Evolutionary conservation across 2,888 invertebrate genomes (phyloP), one percentile per base, ranked within the genome.

Genomic region (Crematogaster levior): DNA sequence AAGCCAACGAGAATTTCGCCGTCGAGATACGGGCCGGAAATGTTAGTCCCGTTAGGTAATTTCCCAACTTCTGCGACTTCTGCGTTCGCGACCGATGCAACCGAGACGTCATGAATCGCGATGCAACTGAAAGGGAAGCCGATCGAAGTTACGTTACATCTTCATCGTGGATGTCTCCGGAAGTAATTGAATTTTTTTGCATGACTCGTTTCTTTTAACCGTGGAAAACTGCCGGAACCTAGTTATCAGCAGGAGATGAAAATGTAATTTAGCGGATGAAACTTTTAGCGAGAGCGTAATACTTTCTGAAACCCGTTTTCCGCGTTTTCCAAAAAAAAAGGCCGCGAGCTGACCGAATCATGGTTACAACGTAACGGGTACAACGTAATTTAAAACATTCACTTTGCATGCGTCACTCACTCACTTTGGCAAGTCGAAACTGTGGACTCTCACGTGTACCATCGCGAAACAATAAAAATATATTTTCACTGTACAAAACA

Each of bases 331-430:
- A 6, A 37, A 51, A 53, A 77, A 40, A 77, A 18, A 18, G 18
- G 53, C 18, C 21, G 24, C 27, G 40, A 30, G 30, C 68, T 66
- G 63, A 68, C 66, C 40, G 40, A 77, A 66, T 77, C 68, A 66
- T 56, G 53, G 30, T 68, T 56, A n/a, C n/a, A n/a, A n/a, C n/a
- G n/a, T n/a, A 77, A 53, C 53, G 21, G 30, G 18, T 27, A 40
- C 66, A 60, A 63, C 18, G 77, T 56, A 77, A 77, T 77, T 77
- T 77, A 40, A 68, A 77, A 77, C 77, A 40, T 77, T 77, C 68
- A 68, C 53, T 40, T 68, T 77, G 53, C 77, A 40, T 51, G 15
- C 53, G 18, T 68, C 77, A 12, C 18, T 66, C 68, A 27, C 3
- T 75, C 65, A 46, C 40, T 68, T 65, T 48, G 65, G 65, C 37